Base-by-base conservation (phyloP, 2,797 vertebrate genomes). In the Cyclura pinguis region DNA sequence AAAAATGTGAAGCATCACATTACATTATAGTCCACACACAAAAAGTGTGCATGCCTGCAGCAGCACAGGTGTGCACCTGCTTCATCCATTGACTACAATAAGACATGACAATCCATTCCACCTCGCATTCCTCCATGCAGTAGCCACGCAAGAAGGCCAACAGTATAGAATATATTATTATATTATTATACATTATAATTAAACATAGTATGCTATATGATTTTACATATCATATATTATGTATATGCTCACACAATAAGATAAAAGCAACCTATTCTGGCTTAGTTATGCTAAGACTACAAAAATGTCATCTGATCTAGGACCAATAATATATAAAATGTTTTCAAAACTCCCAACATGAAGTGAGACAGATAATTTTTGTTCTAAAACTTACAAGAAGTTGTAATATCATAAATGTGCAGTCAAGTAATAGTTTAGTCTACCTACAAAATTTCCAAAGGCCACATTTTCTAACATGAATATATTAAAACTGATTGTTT, bases 401-500 rank as follows among this genome's bases (percentile, higher is more conserved):
- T 50, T 86, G 20, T 13, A 81, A 35, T 20, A 16, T 4, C 72
- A 86, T 69, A 82, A 12, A 77, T 77, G 27, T 10, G n/a, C n/a
- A 77, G 32, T 20, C 29, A 57, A 83, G 14, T 18, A 90, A 57
- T 67, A 91, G 6, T 18, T 91, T 0, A 0, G 13, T 80, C 88
- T 76, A n/a, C n/a, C 2, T 89, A 29, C 81, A 86, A 83, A 85
- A 87, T 24, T 90, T 92, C 24, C 84, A 12, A 14, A 55, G 50
- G 73, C 64, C 32, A 0, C 59, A 42, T 38, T 10, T 81, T 83
- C 73, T 27, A 50, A 80, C 16, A 18, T 18, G 50, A 74, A 90
- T 88, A 90, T 84, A 84, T 86, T 13, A 93, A 93, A 42, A 55
- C 57, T 93, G 32, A 22, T 87, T 92, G 10, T 90, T 93, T 88